Evolutionary conservation across 1,140 invertebrate genomes (phyloP).

Genomic region (Caerostris darwini): DNA sequence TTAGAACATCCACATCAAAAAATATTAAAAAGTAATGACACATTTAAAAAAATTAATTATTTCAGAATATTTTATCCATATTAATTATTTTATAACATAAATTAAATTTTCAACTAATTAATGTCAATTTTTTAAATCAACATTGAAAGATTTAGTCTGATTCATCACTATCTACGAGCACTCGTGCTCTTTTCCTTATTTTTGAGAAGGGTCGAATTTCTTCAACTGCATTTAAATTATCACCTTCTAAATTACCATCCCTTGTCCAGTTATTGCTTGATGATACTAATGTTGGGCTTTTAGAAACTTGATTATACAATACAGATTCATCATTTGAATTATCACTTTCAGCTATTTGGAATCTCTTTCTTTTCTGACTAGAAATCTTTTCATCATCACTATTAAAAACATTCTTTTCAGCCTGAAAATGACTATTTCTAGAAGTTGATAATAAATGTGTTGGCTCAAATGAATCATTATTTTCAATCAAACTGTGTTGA

Average conservation of each 20-base stretch:
- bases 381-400: background rate
- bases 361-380: background rate
- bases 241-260: background rate
- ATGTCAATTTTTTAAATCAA: too few relatives aligned
- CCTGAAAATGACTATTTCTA: background rate
- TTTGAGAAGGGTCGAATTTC: background rate
- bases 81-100: too few relatives aligned
- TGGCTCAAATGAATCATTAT: background rate
- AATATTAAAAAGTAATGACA: too few relatives aligned
- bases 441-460: background rate
- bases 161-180: constrained; percentile 65
- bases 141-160: constrained; percentile 14
- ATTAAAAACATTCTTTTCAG: background rate
- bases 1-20: too few relatives aligned
- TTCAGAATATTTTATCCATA: too few relatives aligned
- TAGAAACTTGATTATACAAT: background rate
- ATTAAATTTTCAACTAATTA: too few relatives aligned
- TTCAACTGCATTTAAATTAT: background rate
- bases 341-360: background rate
- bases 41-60: too few relatives aligned
- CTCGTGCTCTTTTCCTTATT: constrained; percentile 5
- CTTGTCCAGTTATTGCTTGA: background rate
- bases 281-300: background rate
- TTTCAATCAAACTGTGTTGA: background rate
- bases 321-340: constrained; percentile 28